phyloP scores from a whole-genome alignment of 1,140 invertebrate genomes.

The Ganaspis sp. region DNA sequence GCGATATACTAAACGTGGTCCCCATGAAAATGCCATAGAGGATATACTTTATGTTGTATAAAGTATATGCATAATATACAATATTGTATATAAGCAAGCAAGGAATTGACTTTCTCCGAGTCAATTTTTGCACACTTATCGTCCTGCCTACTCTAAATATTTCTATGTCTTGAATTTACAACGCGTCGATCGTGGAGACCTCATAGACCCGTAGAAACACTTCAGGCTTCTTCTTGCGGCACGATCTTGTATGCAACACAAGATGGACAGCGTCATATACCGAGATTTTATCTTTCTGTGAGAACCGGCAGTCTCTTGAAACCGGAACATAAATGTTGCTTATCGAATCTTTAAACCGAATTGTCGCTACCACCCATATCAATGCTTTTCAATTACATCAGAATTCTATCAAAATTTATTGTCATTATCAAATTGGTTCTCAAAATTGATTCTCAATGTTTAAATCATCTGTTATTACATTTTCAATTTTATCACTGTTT shows the following conservation, averaged over 20 bases:
- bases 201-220: background rate
- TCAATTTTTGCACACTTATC: constrained; percentile 44
- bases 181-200: constrained; percentile 43
- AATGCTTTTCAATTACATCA: too few relatives aligned
- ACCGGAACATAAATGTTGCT: background rate
- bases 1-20: constrained; percentile 15
- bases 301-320: background rate
- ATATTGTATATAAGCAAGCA: constrained; percentile 4
- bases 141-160: constrained; percentile 61
- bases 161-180: constrained; percentile 59
- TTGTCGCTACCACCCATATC: too few relatives aligned
- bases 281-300: constrained; percentile 11
- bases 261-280: constrained; percentile 8
- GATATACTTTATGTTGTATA: background rate
- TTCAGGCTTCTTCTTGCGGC: background rate
- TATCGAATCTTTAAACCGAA: background rate
- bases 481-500: too few relatives aligned
- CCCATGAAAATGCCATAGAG: constrained; percentile 7
- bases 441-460: too few relatives aligned
- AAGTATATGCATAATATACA: constrained; percentile 5
- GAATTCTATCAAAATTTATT: too few relatives aligned
- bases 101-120: constrained; percentile 45
- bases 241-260: constrained; percentile 3
- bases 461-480: too few relatives aligned
- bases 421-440: too few relatives aligned